phyloP scores from a whole-genome alignment of 2,888 invertebrate genomes.

The Dicyrtomina minuta region DNA sequence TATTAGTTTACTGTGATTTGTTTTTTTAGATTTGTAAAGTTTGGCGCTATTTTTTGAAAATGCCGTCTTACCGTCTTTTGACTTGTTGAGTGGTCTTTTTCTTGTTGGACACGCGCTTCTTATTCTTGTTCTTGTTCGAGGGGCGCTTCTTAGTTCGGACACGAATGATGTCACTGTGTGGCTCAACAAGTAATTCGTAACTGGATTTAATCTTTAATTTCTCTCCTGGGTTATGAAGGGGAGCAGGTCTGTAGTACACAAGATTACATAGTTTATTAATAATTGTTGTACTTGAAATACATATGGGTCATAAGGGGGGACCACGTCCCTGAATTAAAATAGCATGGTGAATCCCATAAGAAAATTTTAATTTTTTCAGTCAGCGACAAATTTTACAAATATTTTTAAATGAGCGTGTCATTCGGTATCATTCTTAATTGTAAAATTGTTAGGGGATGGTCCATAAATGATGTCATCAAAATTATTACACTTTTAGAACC shows the following conservation, averaged over 20 bases:
- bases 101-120: slow-evolving; percentile 1
- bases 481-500: no score
- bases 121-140: slow-evolving; percentile 11
- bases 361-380: no score
- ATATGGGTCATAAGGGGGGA: no score
- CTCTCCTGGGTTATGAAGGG: slow-evolving; percentile 32
- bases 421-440: no score
- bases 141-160: slow-evolving; percentile 23
- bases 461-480: no score
- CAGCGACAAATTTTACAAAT: no score
- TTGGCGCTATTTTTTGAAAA: no score
- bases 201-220: slow-evolving; percentile 32
- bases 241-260: slow-evolving; percentile 15
- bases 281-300: not conserved
- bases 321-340: no score
- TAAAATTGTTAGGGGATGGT: no score
- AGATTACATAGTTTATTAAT: not conserved
- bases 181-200: slow-evolving; percentile 29
- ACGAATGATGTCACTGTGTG: not conserved
- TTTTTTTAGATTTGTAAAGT: not conserved
- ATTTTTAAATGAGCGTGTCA: no score
- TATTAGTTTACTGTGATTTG: not conserved
- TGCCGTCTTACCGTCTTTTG: slow-evolving; percentile 16
- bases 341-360: no score
- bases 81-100: slow-evolving; percentile 8